Evolutionary conservation across 2,113 vertebrate species (phyloP).

Genomic region (Callocephalon fimbriatum): DNA sequence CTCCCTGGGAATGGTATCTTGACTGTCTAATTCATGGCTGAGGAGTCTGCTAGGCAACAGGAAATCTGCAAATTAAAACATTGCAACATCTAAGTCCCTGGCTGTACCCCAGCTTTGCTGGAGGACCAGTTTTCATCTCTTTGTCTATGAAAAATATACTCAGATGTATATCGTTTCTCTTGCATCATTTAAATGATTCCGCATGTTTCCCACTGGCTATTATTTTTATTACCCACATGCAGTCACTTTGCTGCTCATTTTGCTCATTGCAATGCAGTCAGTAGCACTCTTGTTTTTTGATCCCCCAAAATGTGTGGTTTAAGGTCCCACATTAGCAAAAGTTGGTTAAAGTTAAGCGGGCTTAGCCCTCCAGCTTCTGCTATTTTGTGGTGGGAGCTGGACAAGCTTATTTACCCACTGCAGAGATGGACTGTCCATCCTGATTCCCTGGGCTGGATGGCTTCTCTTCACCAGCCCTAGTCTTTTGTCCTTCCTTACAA

Average conservation of each 20-base stretch:
- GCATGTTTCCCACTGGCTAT: conserved; percentile 37
- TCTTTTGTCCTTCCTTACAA: not conserved
- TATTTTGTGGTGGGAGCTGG: not conserved
- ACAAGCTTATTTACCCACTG: not conserved
- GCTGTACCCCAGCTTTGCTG: conserved; percentile 51
- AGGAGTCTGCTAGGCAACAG: conserved; percentile 52
- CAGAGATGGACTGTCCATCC: not conserved
- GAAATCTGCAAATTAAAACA: conserved; percentile 64
- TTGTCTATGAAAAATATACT: conserved; percentile 54
- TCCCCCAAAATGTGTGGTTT: conserved; percentile 36
- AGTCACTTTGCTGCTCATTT: conserved; percentile 50
- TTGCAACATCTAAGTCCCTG: conserved; percentile 57
- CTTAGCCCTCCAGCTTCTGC: not conserved
- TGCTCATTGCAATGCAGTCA: conserved; percentile 21
- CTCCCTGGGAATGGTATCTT: not conserved
- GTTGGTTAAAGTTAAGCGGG: not conserved
- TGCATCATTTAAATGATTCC: conserved; percentile 61
- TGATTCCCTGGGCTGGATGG: not conserved
- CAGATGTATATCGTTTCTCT: conserved; percentile 28
- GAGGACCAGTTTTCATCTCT: conserved; percentile 40
- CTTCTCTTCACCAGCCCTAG: not conserved
- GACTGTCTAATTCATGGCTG: conserved; percentile 24
- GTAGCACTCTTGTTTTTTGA: conserved; percentile 48
- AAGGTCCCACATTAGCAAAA: conserved; percentile 29
- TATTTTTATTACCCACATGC: conserved; percentile 57